These are phyloP conservation scores for Xiphorhynchus erythropygius DNA, from an alignment of 2,797 vertebrate species.

Conservation along the genomic window DNA sequence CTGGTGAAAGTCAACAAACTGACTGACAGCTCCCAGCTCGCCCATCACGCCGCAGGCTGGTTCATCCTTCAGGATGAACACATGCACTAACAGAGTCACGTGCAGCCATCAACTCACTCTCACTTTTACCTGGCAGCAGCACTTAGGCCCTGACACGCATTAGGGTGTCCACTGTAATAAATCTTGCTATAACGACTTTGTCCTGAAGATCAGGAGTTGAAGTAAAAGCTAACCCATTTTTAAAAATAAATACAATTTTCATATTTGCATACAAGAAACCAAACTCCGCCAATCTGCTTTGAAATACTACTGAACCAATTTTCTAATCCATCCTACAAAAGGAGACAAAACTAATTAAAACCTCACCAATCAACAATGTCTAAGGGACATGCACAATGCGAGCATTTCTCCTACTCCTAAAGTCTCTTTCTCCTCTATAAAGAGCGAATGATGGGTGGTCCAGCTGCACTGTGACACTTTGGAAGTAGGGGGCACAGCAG, in stretches of 20 bases:
- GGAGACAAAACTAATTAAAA: constrained; percentile 12
- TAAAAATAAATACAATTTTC: background rate
- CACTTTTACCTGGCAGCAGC: background rate
- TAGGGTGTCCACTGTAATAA: background rate
- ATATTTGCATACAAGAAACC: background rate
- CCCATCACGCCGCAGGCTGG: background rate
- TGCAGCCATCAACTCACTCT: background rate
- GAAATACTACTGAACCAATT: background rate
- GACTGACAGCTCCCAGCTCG: background rate
- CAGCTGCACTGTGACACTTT: background rate
- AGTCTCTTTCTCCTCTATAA: background rate
- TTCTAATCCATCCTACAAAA: background rate
- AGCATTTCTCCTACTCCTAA: background rate
- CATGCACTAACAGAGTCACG: background rate
- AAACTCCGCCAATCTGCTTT: background rate
- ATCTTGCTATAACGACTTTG: background rate
- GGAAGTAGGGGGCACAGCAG: constrained; percentile 7
- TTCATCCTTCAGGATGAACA: background rate
- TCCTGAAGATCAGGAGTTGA: background rate
- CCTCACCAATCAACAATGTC: background rate
- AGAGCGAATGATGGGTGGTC: background rate
- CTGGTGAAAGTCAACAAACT: background rate
- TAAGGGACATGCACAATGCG: background rate
- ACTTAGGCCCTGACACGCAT: background rate
- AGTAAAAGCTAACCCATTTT: background rate